phyloP scores from a whole-genome alignment of 1,140 invertebrate genomes.

The Meloidogyne exigua region DNA sequence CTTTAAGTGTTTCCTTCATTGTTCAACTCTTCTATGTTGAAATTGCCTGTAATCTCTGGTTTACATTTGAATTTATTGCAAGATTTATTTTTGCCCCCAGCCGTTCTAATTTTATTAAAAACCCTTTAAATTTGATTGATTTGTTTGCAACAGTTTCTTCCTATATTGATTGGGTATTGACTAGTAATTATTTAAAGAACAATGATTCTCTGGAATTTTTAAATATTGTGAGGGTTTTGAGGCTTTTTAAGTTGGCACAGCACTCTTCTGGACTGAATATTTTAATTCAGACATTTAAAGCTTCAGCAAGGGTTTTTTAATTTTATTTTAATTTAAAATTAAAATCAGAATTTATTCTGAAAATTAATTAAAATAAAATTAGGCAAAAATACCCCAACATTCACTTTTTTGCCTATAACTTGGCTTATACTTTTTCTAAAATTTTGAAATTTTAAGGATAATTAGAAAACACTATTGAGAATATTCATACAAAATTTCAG shows the following conservation, averaged over 20 bases:
- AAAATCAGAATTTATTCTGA: too few relatives aligned
- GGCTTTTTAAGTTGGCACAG: constrained; percentile 94
- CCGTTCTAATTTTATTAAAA: constrained; percentile 82
- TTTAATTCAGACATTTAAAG: constrained; percentile 88
- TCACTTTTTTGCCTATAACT: too few relatives aligned
- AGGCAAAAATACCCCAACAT: too few relatives aligned
- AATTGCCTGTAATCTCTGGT: constrained; percentile 89
- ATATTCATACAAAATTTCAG: too few relatives aligned
- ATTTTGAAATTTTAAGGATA: constrained; percentile 66
- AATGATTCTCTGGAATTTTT: constrained; percentile 70
- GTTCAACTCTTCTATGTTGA: constrained; percentile 85
- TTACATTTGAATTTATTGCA: constrained; percentile 86
- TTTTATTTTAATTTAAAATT: too few relatives aligned
- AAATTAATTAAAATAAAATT: too few relatives aligned
- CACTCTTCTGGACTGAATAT: constrained; percentile 96
- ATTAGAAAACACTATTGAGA: neutral
- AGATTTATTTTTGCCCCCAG: constrained; percentile 82
- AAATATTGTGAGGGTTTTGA: constrained; percentile 97
- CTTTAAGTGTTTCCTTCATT: constrained; percentile 31
- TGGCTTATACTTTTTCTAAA: too few relatives aligned
- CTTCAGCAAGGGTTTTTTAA: constrained; percentile 24
- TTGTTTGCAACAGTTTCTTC: constrained; percentile 79
- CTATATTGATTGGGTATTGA: constrained; percentile 39
- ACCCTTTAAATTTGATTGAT: constrained; percentile 83
- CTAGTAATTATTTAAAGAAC: constrained; percentile 2